Percentiles rank a stretch among this genome's conserved stretches.
phyloP scores from a whole-genome alignment of 2,113 vertebrate genomes.

The Zapus hudsonius region DNA sequence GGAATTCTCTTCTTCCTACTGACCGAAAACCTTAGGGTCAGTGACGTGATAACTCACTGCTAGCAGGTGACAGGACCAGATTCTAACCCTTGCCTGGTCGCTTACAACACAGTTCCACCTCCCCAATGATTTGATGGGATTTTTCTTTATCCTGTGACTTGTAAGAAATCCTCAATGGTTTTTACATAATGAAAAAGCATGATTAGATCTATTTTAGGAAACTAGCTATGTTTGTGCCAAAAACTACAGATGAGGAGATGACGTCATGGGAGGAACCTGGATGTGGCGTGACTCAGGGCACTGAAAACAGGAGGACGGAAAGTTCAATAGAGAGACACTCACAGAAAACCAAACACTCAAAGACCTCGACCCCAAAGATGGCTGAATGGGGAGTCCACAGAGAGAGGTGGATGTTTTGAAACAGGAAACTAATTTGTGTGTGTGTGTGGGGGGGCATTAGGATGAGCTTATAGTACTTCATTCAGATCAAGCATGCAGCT shows the following conservation, averaged over 20 bases:
- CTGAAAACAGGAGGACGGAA: background rate
- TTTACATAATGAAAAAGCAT: conserved; percentile 30
- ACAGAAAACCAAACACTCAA: background rate
- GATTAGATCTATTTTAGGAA: conserved; percentile 58
- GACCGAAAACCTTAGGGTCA: background rate
- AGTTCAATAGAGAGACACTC: background rate
- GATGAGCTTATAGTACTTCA: background rate
- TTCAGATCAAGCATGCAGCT: background rate
- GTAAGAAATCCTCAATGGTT: conserved; percentile 41
- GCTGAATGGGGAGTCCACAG: background rate
- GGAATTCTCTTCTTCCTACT: background rate
- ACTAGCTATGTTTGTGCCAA: conserved; percentile 29
- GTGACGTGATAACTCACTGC: conserved; percentile 20
- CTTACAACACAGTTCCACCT: background rate
- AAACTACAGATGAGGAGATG: conserved; percentile 16
- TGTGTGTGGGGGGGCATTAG: too few species aligned
- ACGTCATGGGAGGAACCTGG: background rate
- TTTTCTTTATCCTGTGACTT: conserved; percentile 51
- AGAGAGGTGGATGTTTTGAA: background rate
- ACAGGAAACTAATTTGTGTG: background rate
- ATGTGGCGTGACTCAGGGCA: background rate
- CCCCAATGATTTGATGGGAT: background rate
- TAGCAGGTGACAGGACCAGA: background rate
- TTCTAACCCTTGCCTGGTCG: conserved; percentile 32
- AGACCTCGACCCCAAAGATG: background rate